Percentiles rank a stretch among this genome's conserved stretches.
These are phyloP conservation scores for Hepsetus odoe DNA, from an alignment of 2,113 vertebrate species.

Conservation along the genomic window DNA sequence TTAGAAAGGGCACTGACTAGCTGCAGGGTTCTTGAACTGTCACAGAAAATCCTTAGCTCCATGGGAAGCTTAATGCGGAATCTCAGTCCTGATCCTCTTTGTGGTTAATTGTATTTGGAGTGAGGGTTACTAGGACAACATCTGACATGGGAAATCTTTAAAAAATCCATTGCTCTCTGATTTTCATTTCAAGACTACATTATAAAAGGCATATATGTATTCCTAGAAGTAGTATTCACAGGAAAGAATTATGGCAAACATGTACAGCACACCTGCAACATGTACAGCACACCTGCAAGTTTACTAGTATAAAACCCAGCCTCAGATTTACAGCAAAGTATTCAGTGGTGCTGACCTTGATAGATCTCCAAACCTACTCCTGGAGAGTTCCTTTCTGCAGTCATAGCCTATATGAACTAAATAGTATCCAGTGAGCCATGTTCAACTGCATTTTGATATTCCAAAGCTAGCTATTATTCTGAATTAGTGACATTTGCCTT, in stretches of 20 bases:
- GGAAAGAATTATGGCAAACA: neutral
- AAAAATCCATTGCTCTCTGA: neutral
- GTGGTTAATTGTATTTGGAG: constrained; percentile 10
- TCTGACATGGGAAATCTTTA: constrained; percentile 16
- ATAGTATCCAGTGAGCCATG: too few relatives aligned
- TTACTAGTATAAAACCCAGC: neutral
- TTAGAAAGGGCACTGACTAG: neutral
- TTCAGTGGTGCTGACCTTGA: neutral
- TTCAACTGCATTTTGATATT: too few relatives aligned
- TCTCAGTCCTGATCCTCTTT: constrained; percentile 33
- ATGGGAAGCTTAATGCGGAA: neutral
- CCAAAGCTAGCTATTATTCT: too few relatives aligned
- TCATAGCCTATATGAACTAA: too few relatives aligned
- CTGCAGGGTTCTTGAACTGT: neutral
- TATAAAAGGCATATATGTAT: neutral
- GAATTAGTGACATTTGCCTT: too few relatives aligned
- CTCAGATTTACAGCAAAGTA: neutral
- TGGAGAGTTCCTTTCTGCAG: neutral
- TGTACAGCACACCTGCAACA: neutral
- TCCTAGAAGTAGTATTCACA: neutral
- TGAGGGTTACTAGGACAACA: constrained; percentile 15
- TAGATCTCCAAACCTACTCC: neutral
- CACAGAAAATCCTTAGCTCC: neutral
- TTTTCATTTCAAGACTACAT: neutral
- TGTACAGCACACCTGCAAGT: neutral